Conservation (phyloP, 2,797 vertebrate species). For the Ctenosaura bakeri region DNA sequence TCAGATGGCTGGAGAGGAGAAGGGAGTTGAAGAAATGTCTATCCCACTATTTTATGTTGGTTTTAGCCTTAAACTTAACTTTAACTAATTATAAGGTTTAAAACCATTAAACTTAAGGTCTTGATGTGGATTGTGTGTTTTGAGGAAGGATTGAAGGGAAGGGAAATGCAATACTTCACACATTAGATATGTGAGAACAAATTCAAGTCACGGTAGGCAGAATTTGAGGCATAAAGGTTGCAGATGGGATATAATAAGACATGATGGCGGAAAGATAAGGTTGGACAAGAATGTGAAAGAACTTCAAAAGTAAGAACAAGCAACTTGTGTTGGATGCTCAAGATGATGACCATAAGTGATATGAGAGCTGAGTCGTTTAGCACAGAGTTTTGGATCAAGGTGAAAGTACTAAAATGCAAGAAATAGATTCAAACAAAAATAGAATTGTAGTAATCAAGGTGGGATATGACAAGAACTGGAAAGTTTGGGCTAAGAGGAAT, state of each 20-base stretch:
- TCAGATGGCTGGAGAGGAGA: no score
- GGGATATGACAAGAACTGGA: neutral
- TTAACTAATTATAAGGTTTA: neutral
- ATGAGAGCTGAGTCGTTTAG: neutral
- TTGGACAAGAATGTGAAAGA: neutral
- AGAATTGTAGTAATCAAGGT: neutral
- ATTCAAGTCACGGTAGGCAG: no score
- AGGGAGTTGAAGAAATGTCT: no score
- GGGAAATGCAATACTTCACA: neutral
- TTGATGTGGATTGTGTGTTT: neutral
- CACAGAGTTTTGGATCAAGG: neutral
- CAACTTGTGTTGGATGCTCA: neutral
- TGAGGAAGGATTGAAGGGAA: neutral
- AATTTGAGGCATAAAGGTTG: neutral
- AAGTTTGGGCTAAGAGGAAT: neutral
- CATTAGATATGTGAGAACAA: neutral
- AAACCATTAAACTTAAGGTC: neutral
- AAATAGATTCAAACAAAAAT: neutral
- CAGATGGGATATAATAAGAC: neutral
- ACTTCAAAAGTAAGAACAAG: neutral
- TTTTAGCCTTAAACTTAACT: neutral
- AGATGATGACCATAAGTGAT: neutral
- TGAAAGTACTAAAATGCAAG: neutral
- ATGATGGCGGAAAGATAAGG: no score
- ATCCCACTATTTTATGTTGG: neutral